Percentiles rank a stretch among this genome's conserved stretches.
Evolutionary conservation across 2,797 vertebrate species (phyloP).

Genomic region (Menidia menidia): DNA sequence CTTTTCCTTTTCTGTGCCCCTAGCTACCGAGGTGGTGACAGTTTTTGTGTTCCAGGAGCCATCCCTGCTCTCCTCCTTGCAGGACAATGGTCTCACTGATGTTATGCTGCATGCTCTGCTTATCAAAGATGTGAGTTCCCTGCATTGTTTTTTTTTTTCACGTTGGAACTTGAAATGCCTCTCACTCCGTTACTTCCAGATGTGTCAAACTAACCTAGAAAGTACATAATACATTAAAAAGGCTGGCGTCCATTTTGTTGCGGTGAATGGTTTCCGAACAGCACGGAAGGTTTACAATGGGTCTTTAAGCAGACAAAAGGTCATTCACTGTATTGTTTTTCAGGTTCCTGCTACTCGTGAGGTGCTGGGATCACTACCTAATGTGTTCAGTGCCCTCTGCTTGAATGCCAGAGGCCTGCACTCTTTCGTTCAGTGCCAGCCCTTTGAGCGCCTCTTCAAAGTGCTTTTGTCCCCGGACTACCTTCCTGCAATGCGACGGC

Average conservation of each 20-base stretch:
- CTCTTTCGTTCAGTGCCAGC: slow-evolving; percentile 97
- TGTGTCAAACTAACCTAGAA: background rate
- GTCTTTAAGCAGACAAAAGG: background rate
- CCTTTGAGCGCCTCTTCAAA: slow-evolving; percentile 98
- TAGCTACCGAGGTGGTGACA: slow-evolving; percentile 98
- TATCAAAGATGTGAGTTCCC: slow-evolving; percentile 94
- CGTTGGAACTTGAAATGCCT: background rate
- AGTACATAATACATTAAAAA: background rate
- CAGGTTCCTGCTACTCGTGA: slow-evolving; percentile 96
- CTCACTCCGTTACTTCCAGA: background rate
- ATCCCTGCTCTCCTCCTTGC: slow-evolving; percentile 94
- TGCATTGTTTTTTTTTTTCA: background rate
- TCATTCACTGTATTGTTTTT: slow-evolving; percentile 37
- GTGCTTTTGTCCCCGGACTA: slow-evolving; percentile 98
- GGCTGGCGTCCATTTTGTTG: background rate
- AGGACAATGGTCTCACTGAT: slow-evolving; percentile 97
- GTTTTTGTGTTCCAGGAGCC: slow-evolving; percentile 99
- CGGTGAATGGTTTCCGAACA: background rate
- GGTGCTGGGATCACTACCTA: slow-evolving; percentile 95
- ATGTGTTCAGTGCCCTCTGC: slow-evolving; percentile 96
- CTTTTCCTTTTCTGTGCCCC: slow-evolving; percentile 40
- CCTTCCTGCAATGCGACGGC: slow-evolving; percentile 94
- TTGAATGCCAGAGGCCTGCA: slow-evolving; percentile 95
- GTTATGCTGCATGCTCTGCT: slow-evolving; percentile 97
- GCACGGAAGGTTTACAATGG: background rate